Conservation (phyloP, 2,888 invertebrate species). For the Ariolimax columbianus region DNA sequence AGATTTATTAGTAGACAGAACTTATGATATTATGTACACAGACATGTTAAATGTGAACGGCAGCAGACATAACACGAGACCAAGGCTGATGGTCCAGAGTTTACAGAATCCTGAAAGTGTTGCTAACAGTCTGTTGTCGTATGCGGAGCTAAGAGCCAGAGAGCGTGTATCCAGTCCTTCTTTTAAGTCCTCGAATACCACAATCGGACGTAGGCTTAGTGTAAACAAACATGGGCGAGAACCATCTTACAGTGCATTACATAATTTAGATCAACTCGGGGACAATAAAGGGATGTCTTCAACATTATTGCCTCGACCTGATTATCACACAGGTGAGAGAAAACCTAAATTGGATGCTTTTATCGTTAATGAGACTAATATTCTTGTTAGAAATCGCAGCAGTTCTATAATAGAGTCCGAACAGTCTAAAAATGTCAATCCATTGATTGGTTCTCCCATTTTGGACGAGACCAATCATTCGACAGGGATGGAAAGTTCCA, state of each 20-base stretch:
- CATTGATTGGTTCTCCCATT: not conserved
- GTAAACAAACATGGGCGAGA: not conserved
- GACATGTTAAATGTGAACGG: not conserved
- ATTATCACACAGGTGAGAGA: not conserved
- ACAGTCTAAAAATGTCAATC: not conserved
- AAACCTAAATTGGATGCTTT: not conserved
- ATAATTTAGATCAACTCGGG: not conserved
- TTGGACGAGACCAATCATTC: not conserved
- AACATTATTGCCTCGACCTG: not conserved
- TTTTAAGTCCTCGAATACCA: not conserved
- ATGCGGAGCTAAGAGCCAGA: not conserved
- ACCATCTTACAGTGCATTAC: not conserved
- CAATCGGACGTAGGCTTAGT: not conserved
- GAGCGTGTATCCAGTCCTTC: not conserved
- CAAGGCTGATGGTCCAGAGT: not conserved
- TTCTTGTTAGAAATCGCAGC: not conserved
- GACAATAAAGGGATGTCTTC: not conserved
- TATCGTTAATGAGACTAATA: conserved; percentile 11
- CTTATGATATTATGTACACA: conserved; percentile 1
- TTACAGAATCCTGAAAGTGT: not conserved
- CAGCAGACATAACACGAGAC: too few relatives aligned
- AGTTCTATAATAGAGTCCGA: not conserved
- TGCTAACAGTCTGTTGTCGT: not conserved
- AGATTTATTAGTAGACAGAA: not conserved
- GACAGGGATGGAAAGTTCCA: not conserved